phyloP scores from a whole-genome alignment of 2,113 vertebrate genomes.

The Bujurquina vittata region DNA sequence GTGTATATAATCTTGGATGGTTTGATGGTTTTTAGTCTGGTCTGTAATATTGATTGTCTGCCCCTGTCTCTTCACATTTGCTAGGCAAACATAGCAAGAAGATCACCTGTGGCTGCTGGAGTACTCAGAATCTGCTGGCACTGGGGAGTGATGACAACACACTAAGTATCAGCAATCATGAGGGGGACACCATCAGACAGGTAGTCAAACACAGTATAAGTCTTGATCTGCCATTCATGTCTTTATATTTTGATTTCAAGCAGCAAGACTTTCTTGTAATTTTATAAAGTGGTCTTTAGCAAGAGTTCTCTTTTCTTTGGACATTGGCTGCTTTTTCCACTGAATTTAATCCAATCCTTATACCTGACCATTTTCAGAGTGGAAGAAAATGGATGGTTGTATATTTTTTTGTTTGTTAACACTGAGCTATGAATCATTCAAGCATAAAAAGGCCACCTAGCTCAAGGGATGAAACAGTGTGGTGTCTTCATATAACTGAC shows the following conservation, averaged over 20 bases:
- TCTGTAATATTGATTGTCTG: neutral
- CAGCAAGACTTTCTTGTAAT: neutral
- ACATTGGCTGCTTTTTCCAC: neutral
- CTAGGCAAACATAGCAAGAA: slow-evolving; percentile 94
- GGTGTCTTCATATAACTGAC: neutral
- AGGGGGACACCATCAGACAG: slow-evolving; percentile 96
- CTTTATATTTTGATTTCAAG: neutral
- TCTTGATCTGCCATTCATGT: neutral
- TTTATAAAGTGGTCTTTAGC: neutral
- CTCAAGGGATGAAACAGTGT: neutral
- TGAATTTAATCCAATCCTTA: neutral
- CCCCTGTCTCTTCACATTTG: neutral
- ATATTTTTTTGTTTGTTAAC: neutral
- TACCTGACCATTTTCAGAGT: no score
- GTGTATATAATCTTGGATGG: neutral
- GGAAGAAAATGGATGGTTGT: no score
- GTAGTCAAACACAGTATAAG: slow-evolving; percentile 65
- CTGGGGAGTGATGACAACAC: slow-evolving; percentile 94
- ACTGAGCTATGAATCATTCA: neutral
- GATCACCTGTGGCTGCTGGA: slow-evolving; percentile 98
- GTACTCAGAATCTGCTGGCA: slow-evolving; percentile 90
- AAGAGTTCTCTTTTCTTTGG: neutral
- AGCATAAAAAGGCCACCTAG: neutral
- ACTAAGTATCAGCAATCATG: slow-evolving; percentile 93
- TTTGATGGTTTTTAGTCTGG: neutral